Percentiles rank a stretch among this genome's conserved stretches.
These are phyloP conservation scores for Nasonovia ribisnigri DNA, from an alignment of 2,888 invertebrate genomes.

Conservation along the genomic window DNA sequence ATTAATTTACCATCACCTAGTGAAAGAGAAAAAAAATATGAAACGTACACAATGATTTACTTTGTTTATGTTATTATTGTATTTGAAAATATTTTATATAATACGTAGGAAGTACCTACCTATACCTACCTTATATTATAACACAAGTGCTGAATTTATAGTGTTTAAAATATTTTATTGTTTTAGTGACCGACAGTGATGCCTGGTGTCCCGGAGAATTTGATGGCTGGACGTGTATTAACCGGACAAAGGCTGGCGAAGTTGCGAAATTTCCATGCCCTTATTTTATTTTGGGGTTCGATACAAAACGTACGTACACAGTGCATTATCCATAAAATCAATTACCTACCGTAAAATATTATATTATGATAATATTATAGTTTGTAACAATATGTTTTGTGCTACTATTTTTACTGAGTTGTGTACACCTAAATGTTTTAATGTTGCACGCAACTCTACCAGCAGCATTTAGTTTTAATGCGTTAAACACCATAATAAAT, in stretches of 20 bases:
- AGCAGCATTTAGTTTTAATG: neutral
- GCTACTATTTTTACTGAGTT: neutral
- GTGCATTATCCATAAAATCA: neutral
- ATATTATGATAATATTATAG: neutral
- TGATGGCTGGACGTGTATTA: conserved; percentile 88
- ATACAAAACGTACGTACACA: conserved; percentile 72
- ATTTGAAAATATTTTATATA: neutral
- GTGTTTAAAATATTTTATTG: conserved; percentile 4
- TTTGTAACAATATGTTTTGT: neutral
- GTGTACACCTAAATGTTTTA: neutral
- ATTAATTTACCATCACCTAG: neutral
- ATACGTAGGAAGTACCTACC: neutral
- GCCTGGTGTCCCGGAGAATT: conserved; percentile 77
- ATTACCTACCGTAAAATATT: neutral
- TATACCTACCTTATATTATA: neutral
- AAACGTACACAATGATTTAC: neutral
- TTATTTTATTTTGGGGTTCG: conserved; percentile 78
- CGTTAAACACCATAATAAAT: neutral
- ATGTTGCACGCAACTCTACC: neutral
- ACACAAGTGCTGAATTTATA: neutral
- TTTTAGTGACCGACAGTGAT: conserved; percentile 22
- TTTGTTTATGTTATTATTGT: neutral
- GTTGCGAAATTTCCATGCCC: conserved; percentile 80
- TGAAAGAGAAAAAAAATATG: neutral
- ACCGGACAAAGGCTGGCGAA: conserved; percentile 79